These are phyloP conservation scores for Narcine bancroftii DNA, from an alignment of 2,113 vertebrate species.

Conservation along the genomic window DNA sequence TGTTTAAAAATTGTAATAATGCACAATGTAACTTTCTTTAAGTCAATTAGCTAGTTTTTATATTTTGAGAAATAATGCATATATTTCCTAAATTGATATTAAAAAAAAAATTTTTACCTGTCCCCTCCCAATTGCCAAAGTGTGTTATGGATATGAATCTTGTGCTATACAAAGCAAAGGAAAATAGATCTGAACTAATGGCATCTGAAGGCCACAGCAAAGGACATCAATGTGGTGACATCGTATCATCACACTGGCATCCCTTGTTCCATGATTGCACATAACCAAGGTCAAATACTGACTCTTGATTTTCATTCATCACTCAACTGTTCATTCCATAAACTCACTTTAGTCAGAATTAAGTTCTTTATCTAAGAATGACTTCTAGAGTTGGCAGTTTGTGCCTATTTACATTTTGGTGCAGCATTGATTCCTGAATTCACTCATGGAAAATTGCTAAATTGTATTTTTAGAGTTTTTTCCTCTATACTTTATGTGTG, in stretches of 20 bases:
- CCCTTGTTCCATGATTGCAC: constrained; percentile 24
- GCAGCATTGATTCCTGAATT: background rate
- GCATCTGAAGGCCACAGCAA: constrained; percentile 30
- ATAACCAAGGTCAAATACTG: constrained; percentile 27
- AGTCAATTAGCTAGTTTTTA: background rate
- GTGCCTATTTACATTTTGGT: constrained; percentile 20
- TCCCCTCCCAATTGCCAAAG: background rate
- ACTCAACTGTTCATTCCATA: background rate
- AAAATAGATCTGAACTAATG: constrained; percentile 20
- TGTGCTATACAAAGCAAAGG: background rate
- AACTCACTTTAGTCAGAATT: background rate
- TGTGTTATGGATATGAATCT: background rate
- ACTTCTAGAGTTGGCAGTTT: constrained; percentile 7
- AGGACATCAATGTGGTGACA: constrained; percentile 37
- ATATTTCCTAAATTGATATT: background rate
- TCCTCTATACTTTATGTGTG: background rate
- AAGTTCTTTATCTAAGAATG: background rate
- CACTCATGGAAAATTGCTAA: background rate
- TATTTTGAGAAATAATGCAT: background rate
- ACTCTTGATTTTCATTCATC: background rate
- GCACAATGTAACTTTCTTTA: background rate
- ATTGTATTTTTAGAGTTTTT: background rate
- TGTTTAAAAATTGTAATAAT: background rate
- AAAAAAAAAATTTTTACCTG: background rate
- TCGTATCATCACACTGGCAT: constrained; percentile 37